Conservation (phyloP, 2,113 vertebrate species). For the Rhegmatorhina hoffmannsi region DNA sequence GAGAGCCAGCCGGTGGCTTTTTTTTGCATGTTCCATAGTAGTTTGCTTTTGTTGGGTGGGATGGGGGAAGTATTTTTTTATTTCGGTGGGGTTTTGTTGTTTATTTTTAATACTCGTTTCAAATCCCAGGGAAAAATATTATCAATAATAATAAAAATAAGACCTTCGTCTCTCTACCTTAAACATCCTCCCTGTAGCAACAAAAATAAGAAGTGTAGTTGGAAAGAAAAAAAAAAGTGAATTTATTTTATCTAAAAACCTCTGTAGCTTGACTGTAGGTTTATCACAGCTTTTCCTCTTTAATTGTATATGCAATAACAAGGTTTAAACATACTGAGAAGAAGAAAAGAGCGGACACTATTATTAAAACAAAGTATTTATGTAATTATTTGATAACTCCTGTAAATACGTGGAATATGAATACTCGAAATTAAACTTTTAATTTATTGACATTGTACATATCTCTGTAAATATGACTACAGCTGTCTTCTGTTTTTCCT, state of each 20-base stretch:
- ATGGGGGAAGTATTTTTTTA: background rate
- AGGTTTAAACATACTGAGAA: slow-evolving; percentile 82
- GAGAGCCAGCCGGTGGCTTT: slow-evolving; percentile 62
- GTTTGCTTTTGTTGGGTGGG: background rate
- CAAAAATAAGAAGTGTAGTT: slow-evolving; percentile 34
- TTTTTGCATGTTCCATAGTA: slow-evolving; percentile 80
- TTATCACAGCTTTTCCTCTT: slow-evolving; percentile 53
- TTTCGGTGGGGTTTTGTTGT: slow-evolving; percentile 40
- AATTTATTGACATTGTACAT: slow-evolving; percentile 99
- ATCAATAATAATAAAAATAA: slow-evolving; percentile 9
- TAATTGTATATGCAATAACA: slow-evolving; percentile 87
- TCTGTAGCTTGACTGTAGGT: slow-evolving; percentile 65
- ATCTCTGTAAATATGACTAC: slow-evolving; percentile 90
- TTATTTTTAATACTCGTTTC: slow-evolving; percentile 62
- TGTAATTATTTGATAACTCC: slow-evolving; percentile 99
- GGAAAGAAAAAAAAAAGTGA: slow-evolving; percentile 26
- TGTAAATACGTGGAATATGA: slow-evolving; percentile 98
- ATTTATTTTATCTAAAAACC: slow-evolving; percentile 69
- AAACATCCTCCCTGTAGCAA: background rate
- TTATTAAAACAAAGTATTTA: slow-evolving; percentile 98
- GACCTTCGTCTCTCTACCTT: background rate
- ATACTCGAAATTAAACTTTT: slow-evolving; percentile 92
- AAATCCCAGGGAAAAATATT: slow-evolving; percentile 61
- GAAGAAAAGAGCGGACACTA: slow-evolving; percentile 81
- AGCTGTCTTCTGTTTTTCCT: slow-evolving; percentile 66